Evolutionary conservation across 2,113 vertebrate genomes (phyloP), one percentile per base, ranked within the genome.

Genomic region (Hippocampus zosterae): DNA sequence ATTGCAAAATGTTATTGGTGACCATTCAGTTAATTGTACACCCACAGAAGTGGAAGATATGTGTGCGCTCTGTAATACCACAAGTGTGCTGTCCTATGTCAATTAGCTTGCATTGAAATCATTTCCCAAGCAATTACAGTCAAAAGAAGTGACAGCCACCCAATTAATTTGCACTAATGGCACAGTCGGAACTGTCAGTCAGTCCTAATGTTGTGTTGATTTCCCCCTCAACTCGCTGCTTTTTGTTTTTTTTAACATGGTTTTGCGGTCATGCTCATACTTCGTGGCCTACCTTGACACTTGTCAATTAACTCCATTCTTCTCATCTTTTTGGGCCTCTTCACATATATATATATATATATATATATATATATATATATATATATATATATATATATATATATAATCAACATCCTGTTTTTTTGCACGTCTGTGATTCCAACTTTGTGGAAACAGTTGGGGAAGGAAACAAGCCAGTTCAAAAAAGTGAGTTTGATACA

Each of bases 101-200:
- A 85, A 84, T 90, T 88, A 85, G 72, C 76, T 77, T 61, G 23
- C 68, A 81, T 86, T 81, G 84, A 85, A 88, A 85, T 80, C 70
- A 71, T 80, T 85, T 82, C 76, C 76, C 68, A 78, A 80, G 84
- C 83, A 85, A 87, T 88, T 85, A 79, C 68, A 81, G 85, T 74
- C 72, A 79, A 83, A 82, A 81, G 77, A 85, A 80, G 75, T 84
- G 85, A 84, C 86, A 87, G 76, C 72, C 66, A 74, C 67, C 68
- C 80, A 87, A 87, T 87, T 89, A 84, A 88, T 89, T 81, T 62
- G 72, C 53, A 75, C 61, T 83, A 85, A 87, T 88, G 84, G 83
- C 85, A 84, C 84, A 81, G 84, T 71, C 50, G 75, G 78, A 77
- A 73, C 72, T 81, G 80, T 81, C 81, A 84, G 48, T 85, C 83